These are phyloP conservation scores for Chelonia mydas DNA, from an alignment of 2,797 vertebrate species.

Conservation along the genomic window DNA sequence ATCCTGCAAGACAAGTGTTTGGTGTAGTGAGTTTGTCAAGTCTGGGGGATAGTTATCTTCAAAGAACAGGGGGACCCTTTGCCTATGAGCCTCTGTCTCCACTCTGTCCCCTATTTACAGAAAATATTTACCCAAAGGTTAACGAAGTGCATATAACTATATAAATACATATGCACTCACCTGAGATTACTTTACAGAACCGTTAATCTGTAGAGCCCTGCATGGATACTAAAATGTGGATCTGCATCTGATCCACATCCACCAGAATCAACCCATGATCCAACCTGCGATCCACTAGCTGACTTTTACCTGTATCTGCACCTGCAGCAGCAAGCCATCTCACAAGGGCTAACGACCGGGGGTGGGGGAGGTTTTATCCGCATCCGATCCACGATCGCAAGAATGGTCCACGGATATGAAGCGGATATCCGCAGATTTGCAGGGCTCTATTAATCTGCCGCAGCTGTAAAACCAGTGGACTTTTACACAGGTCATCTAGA, in stretches of 20 bases:
- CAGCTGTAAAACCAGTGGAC: not conserved
- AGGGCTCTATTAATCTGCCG: not conserved
- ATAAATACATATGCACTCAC: not conserved
- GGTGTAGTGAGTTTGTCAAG: not conserved
- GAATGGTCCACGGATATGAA: too few species aligned
- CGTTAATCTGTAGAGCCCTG: too few species aligned
- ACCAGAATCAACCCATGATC: too few species aligned
- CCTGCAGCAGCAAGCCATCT: too few species aligned
- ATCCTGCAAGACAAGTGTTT: not conserved
- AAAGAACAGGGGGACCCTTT: not conserved
- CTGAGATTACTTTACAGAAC: not conserved
- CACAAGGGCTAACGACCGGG: too few species aligned
- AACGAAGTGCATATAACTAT: not conserved
- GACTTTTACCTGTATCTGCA: too few species aligned
- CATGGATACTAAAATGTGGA: too few species aligned
- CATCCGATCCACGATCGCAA: too few species aligned
- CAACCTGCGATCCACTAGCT: too few species aligned
- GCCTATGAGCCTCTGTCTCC: not conserved
- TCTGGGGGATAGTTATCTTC: not conserved
- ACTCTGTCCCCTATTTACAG: not conserved
- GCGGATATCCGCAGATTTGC: too few species aligned
- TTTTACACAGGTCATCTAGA: conserved; percentile 17
- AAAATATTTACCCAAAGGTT: not conserved
- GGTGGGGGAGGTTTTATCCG: too few species aligned
- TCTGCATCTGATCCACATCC: too few species aligned